These are phyloP conservation scores for Pyrgus malvae DNA, from an alignment of 2,888 invertebrate species.

Conservation along the genomic window DNA sequence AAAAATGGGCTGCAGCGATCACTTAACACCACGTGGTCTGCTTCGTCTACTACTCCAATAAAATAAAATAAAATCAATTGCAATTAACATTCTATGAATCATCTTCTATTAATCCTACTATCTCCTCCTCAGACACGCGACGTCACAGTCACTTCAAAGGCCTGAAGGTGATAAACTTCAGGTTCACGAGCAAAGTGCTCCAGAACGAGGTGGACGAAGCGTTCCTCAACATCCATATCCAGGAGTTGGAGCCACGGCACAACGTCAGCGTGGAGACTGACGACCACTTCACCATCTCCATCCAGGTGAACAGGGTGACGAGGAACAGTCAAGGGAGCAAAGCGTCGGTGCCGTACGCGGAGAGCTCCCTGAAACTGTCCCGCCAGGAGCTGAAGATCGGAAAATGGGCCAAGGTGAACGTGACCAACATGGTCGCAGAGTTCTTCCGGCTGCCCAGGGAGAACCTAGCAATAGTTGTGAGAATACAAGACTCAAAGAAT, in stretches of 20 bases:
- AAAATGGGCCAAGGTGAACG: conserved; percentile 88
- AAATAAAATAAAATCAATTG: too few relatives aligned
- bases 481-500: conserved; percentile 83
- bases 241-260: conserved; percentile 63
- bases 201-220: conserved; percentile 87
- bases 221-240: conserved; percentile 86
- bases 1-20: too few relatives aligned
- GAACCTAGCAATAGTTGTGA: conserved; percentile 89
- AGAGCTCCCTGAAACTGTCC: conserved; percentile 69
- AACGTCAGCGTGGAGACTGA: conserved; percentile 60
- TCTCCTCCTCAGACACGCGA: conserved; percentile 81
- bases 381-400: conserved; percentile 79
- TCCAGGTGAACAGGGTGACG: conserved; percentile 70
- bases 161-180: conserved; percentile 86
- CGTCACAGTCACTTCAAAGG: conserved; percentile 86
- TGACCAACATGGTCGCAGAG: conserved; percentile 87
- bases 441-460: conserved; percentile 89
- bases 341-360: conserved; percentile 63
- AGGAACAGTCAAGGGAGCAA: conserved; percentile 65
- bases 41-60: too few relatives aligned
- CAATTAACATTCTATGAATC: too few relatives aligned
- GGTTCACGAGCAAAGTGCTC: conserved; percentile 86
- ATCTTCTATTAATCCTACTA: neutral
- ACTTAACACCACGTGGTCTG: too few relatives aligned
- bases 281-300: conserved; percentile 60